Base-by-base conservation (phyloP, 1,140 invertebrate genomes). In the Panagrolaimus sp. region DNA sequence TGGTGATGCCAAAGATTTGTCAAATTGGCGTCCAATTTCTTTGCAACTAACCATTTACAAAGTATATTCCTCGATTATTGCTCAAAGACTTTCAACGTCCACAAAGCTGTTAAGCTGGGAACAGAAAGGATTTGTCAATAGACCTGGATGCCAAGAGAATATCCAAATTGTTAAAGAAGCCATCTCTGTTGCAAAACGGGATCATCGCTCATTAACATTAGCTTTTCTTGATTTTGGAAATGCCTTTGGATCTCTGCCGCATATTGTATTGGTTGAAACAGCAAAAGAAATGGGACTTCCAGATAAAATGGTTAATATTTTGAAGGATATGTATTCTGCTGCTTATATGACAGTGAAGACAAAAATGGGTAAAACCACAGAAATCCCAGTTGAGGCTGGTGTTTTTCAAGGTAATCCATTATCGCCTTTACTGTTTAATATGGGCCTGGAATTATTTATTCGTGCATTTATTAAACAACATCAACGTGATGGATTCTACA, bases 21-120 rank as follows among this genome's bases (percentile, higher is more conserved):
- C 65, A n/a, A 66, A 66, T 20, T 66, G 65, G 65, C 44, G 65
- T 2, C 65, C 65, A 16, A 66, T 66, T 7, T 53, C 65, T 7
- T 46, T 66, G 9, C 65, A 66, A 9, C 11, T 23, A 1, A 47
- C 45, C 8, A 66, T 66, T 14, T 47, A 66, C 27, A 66, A 66
- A 57, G 13, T 66, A 9, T 66, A 66, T 27, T 45, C 65, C 8
- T n/a, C n/a, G 9, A 23, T 47, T 2, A 9, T 66, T 31, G 65
- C 44, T 0, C 13, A 23, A 47, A 45, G 38, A 8, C 14, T 66
- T 7, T 45, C 44, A 16, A 48, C 9, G 13, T 9, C 8, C 14
- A 23, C 38, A 8, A 14, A 42, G n/a, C 43, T 66, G 1, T 25
- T 66, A 13, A 66, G 38, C 16, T 66, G 65, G 65, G 43, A 66